Conservation (phyloP, 2,888 invertebrate species). For the Alloscopus bannaensis region DNA sequence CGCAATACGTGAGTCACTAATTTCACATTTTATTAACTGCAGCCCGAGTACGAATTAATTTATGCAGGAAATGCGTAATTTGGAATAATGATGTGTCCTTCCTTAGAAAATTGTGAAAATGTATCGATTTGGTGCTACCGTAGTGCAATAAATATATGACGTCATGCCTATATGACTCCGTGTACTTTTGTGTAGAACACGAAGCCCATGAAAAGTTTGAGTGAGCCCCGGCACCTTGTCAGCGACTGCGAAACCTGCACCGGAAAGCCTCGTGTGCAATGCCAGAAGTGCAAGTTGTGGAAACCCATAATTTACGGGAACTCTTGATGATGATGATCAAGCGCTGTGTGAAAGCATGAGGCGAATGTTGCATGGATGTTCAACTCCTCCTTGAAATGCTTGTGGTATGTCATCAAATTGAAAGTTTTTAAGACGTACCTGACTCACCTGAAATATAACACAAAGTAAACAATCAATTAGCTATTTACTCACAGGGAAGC, state of each 20-base stretch:
- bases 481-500: conserved; percentile 43
- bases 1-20: too few species aligned
- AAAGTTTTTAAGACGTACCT: conserved; percentile 52
- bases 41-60: too few species aligned
- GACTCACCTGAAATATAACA: conserved; percentile 60
- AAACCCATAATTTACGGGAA: conserved; percentile 58
- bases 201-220: conserved; percentile 26
- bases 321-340: conserved; percentile 27
- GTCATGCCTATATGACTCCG: too few species aligned
- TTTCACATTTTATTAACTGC: too few species aligned
- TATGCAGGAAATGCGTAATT: too few species aligned
- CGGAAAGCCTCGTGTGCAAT: conserved; percentile 47
- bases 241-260: conserved; percentile 22
- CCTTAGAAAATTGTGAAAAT: too few species aligned
- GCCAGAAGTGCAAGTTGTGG: conserved; percentile 33
- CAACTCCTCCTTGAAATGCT: conserved; percentile 50
- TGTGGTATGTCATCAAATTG: conserved; percentile 47
- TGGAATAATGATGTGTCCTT: too few species aligned
- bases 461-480: conserved; percentile 61
- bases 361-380: conserved; percentile 60
- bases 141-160: too few species aligned
- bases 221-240: conserved; percentile 53
- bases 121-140: not conserved
- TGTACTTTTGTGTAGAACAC: too few species aligned
- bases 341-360: conserved; percentile 35